A percentile compares a stretch with the other conserved stretches of the same genome.
These are phyloP conservation scores for Nesogale talazaci DNA, from an alignment of 2,113 vertebrate species.

Conservation along the genomic window DNA sequence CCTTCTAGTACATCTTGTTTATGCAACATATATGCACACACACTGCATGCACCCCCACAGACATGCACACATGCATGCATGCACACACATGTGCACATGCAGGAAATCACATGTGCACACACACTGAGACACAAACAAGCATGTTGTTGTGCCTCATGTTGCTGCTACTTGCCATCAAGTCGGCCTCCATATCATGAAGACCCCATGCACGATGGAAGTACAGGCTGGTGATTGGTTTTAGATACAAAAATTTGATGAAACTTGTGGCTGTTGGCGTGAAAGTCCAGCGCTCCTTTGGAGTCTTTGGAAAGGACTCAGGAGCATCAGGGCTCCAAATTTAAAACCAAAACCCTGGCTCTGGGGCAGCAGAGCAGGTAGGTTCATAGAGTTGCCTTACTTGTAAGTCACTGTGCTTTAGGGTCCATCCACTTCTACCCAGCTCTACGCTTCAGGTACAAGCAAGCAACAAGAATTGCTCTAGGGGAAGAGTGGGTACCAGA, in stretches of 20 bases:
- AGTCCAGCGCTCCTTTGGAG: too few relatives aligned
- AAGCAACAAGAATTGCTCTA: not conserved
- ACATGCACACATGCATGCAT: too few relatives aligned
- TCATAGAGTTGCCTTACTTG: not conserved
- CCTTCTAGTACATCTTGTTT: not conserved
- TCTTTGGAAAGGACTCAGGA: not conserved
- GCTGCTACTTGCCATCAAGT: not conserved
- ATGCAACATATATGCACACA: too few relatives aligned
- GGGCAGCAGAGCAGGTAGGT: not conserved
- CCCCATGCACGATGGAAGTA: not conserved
- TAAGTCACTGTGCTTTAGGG: not conserved
- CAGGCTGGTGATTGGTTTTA: not conserved
- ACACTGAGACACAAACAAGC: too few relatives aligned
- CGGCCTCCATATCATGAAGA: not conserved
- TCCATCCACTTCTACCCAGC: not conserved
- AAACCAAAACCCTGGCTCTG: not conserved
- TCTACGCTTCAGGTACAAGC: not conserved
- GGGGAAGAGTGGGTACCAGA: not conserved
- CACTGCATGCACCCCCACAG: too few relatives aligned
- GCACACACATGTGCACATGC: too few relatives aligned
- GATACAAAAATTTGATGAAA: not conserved
- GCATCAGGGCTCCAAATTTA: not conserved
- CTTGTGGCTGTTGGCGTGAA: not conserved
- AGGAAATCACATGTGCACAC: too few relatives aligned
- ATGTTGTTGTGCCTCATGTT: not conserved